Conservation (phyloP, 2,888 invertebrate species). For the Parnassius glacialis region DNA sequence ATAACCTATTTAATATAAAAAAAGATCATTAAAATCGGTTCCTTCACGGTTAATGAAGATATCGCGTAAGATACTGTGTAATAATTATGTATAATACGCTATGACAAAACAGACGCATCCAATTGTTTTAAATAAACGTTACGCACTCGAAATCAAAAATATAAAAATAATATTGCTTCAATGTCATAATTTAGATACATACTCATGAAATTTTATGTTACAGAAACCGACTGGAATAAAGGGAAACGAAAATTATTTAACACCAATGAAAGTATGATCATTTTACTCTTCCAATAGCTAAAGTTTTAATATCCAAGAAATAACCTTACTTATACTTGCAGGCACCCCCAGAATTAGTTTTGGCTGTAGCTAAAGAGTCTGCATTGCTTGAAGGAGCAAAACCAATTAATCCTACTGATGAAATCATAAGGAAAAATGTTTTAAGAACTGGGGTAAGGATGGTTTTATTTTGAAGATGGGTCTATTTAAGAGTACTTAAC, state of each 20-base stretch:
- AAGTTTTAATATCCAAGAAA: background rate
- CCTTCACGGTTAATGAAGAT: too few relatives aligned
- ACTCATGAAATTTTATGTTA: too few relatives aligned
- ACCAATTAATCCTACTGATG: conserved; percentile 34
- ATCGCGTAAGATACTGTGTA: too few relatives aligned
- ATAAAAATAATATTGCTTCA: too few relatives aligned
- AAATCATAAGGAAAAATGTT: conserved; percentile 39
- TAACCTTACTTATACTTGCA: conserved; percentile 29
- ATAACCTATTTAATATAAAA: too few relatives aligned
- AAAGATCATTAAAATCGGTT: too few relatives aligned
- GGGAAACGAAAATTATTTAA: conserved; percentile 20
- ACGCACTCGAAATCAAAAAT: too few relatives aligned
- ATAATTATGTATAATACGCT: too few relatives aligned
- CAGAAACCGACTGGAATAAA: conserved; percentile 1
- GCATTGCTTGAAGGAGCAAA: conserved; percentile 40
- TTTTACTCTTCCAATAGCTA: background rate
- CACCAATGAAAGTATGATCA: conserved; percentile 34
- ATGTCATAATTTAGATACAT: too few relatives aligned
- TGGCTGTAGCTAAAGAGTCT: conserved; percentile 51
- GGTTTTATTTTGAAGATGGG: conserved; percentile 5
- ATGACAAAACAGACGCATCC: too few relatives aligned
- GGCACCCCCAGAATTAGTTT: conserved; percentile 58
- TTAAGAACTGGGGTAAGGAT: conserved; percentile 54
- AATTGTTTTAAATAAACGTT: too few relatives aligned
- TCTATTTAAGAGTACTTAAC: too few relatives aligned